Evolutionary conservation across 2,113 vertebrate species (phyloP), one percentile per base, ranked within the genome.

Genomic region (Hepsetus odoe): DNA sequence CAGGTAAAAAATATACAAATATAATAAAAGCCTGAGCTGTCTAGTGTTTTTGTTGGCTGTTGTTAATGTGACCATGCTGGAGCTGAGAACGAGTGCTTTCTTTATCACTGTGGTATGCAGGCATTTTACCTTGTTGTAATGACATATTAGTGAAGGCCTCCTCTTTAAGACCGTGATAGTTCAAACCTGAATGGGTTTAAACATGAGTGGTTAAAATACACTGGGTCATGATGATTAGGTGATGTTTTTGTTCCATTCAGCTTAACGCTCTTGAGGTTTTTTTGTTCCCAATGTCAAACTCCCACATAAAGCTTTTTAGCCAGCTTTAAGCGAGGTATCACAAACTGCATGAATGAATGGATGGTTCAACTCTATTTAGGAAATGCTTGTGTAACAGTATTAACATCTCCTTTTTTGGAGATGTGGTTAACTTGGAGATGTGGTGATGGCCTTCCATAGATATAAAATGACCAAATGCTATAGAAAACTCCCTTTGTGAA

Each of bases 381-480:
- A 30, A 76, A 64, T 3, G 42, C 38, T 64, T 53, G 58, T 32
- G 42, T 62, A 71, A 71, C 20, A 78, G 67, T 40, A 62, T 71
- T 78, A 71, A 35, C 55, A 22, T 38, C 35, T 59, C 20, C 51
- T 12, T 49, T 28, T n/a, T n/a, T n/a, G 11, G 42, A 62, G 26
- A 35, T 20, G 38, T 13, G 62, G 30, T n/a, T n/a, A n/a, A n/a
- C n/a, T n/a, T n/a, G n/a, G n/a, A n/a, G n/a, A n/a, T n/a, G n/a
- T n/a, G n/a, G n/a, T n/a, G n/a, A n/a, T n/a, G n/a, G n/a, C n/a
- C n/a, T n/a, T n/a, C n/a, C n/a, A n/a, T n/a, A n/a, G n/a, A n/a
- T n/a, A n/a, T n/a, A n/a, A n/a, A n/a, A n/a, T n/a, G n/a, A n/a
- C n/a, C n/a, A n/a, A n/a, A n/a, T n/a, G n/a, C n/a, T n/a, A n/a